phyloP scores from a whole-genome alignment of 2,888 invertebrate species.

The Danaus chrysippus region DNA sequence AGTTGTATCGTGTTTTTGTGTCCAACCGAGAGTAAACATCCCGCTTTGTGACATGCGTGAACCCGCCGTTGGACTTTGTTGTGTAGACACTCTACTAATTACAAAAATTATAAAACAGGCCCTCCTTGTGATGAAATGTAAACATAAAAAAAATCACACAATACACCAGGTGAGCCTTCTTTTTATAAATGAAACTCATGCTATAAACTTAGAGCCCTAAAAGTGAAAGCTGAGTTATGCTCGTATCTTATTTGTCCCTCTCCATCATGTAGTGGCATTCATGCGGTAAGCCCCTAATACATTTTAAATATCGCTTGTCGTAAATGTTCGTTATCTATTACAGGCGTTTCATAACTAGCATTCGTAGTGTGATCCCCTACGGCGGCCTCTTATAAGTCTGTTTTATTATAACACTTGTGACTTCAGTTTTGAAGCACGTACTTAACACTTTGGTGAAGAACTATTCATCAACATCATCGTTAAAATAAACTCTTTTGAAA shows the following conservation, averaged over 20 bases:
- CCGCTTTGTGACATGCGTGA: conserved; percentile 45
- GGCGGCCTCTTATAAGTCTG: conserved; percentile 51
- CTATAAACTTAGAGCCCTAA: conserved; percentile 44
- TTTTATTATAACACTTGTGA: conserved; percentile 20
- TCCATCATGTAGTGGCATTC: conserved; percentile 54
- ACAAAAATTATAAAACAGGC: conserved; percentile 61
- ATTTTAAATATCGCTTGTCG: conserved; percentile 72
- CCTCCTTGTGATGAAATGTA: conserved; percentile 59
- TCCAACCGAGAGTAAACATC: conserved; percentile 47
- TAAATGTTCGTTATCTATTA: conserved; percentile 73
- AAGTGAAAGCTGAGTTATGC: conserved; percentile 64
- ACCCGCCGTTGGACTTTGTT: conserved; percentile 42
- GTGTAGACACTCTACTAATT: conserved; percentile 62
- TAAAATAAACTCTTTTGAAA: neutral
- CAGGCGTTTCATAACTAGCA: conserved; percentile 60
- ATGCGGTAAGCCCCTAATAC: conserved; percentile 57
- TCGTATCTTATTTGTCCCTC: conserved; percentile 70
- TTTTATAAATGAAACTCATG: conserved; percentile 29
- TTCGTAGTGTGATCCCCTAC: conserved; percentile 54
- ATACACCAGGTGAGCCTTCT: conserved; percentile 21
- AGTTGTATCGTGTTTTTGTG: conserved; percentile 53
- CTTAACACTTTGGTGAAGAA: conserved; percentile 6
- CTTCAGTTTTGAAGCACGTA: conserved; percentile 2
- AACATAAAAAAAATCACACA: conserved; percentile 58
- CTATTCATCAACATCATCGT: neutral